phyloP scores from a whole-genome alignment of 53 echinoderm and acorn worm genomes.

The Astropecten irregularis region DNA sequence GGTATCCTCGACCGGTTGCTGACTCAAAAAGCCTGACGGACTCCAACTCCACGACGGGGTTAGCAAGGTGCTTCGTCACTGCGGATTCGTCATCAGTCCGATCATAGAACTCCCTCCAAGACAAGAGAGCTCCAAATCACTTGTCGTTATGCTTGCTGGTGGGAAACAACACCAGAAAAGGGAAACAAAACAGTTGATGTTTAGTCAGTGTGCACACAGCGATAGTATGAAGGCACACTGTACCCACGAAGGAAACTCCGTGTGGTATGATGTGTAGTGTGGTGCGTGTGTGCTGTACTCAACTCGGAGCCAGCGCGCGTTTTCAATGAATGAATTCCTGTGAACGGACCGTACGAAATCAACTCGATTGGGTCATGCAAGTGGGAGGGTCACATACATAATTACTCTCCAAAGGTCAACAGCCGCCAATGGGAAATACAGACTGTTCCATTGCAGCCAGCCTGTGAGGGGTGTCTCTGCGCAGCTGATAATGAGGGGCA shows the following conservation, averaged over 20 bases:
- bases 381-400: conserved; percentile 56
- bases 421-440: conserved; percentile 50
- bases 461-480: too few species aligned
- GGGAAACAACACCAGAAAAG: neutral
- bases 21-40: too few species aligned
- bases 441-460: conserved; percentile 24
- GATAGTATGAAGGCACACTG: conserved; percentile 25
- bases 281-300: too few species aligned
- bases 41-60: too few species aligned
- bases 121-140: neutral
- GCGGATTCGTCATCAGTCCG: too few species aligned
- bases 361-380: conserved; percentile 44
- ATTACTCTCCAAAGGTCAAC: conserved; percentile 48
- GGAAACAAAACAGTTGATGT: neutral
- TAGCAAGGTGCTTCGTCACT: too few species aligned
- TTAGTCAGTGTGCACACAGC: neutral
- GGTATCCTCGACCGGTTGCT: neutral
- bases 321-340: conserved; percentile 38
- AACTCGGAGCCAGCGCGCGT: neutral
- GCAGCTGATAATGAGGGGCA: neutral
- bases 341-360: conserved; percentile 31
- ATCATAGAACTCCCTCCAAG: conserved; percentile 36
- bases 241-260: too few species aligned
- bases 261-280: too few species aligned
- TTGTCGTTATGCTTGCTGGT: conserved; percentile 15